Percentiles rank a stretch among this genome's conserved stretches.
Conservation (phyloP, 2,113 vertebrate species). For the Quiscalus mexicanus region DNA sequence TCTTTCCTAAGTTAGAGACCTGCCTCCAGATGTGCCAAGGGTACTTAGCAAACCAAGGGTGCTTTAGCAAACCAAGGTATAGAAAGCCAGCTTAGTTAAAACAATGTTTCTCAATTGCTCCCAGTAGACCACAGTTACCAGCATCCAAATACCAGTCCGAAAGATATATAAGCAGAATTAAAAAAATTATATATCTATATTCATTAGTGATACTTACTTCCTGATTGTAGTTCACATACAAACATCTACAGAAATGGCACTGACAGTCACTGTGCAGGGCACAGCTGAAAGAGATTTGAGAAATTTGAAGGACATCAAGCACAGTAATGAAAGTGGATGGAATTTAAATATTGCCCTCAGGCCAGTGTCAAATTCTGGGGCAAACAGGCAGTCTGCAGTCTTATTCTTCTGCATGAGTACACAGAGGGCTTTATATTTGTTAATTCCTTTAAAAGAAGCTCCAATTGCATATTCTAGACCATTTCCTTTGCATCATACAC, state of each 20-base stretch:
- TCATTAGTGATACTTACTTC: neutral
- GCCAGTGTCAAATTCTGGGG: neutral
- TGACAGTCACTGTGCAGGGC: rapidly evolving
- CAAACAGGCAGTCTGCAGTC: neutral
- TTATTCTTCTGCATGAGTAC: neutral
- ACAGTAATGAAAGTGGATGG: neutral
- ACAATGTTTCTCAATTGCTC: neutral
- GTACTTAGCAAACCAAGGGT: neutral
- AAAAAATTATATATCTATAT: neutral
- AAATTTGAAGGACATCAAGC: neutral
- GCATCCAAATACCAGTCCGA: neutral
- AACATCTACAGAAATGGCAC: neutral
- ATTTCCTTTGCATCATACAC: neutral
- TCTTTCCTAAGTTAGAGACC: neutral
- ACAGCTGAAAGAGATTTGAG: neutral
- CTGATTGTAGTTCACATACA: neutral
- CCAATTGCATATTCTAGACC: neutral
- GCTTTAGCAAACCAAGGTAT: neutral
- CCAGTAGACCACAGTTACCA: neutral
- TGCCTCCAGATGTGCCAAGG: neutral
- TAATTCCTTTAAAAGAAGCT: neutral
- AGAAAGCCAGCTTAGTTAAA: neutral
- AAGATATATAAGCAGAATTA: neutral
- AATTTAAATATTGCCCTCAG: neutral
- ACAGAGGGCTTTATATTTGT: neutral